Evolutionary conservation across 1,140 invertebrate genomes (phyloP).

Genomic region (Heliothis virescens): DNA sequence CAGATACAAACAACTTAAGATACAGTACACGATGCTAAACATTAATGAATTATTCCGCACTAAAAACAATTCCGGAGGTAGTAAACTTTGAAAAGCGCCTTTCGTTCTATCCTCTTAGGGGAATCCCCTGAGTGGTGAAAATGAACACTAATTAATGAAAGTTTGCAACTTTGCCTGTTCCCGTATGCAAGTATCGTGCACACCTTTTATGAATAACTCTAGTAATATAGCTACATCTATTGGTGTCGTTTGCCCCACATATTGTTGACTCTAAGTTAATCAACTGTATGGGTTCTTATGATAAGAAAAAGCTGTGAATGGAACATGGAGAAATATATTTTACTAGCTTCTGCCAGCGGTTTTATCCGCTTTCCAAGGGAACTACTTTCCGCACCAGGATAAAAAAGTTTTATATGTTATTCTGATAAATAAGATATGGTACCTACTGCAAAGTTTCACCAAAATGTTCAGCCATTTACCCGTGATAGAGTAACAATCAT

Average conservation of each 20-base stretch:
- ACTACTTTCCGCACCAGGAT: no score
- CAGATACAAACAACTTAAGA: no score
- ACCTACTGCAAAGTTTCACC: no score
- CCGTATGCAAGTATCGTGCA: constrained; percentile 13
- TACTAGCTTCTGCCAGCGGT: no score
- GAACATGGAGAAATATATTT: no score
- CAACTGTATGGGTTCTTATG: no score
- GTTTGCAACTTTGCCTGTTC: constrained; percentile 8
- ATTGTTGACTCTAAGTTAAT: background rate
- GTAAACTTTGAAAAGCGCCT: background rate
- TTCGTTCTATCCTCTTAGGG: background rate
- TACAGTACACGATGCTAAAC: background rate
- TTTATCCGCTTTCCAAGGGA: no score
- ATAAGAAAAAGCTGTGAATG: no score
- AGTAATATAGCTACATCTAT: background rate
- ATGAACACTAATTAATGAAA: constrained; percentile 35
- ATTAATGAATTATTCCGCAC: constrained; percentile 9
- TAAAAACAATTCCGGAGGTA: constrained; percentile 5
- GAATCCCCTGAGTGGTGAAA: constrained; percentile 11
- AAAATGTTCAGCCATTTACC: no score
- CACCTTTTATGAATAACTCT: constrained; percentile 10
- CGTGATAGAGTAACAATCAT: no score
- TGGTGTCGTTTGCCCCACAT: background rate
- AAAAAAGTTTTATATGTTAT: no score
- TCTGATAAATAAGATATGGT: no score